A percentile compares a stretch with the other conserved stretches of the same genome.
Evolutionary conservation across 2,888 invertebrate genomes (phyloP).

Genomic region (Oligia strigilis): DNA sequence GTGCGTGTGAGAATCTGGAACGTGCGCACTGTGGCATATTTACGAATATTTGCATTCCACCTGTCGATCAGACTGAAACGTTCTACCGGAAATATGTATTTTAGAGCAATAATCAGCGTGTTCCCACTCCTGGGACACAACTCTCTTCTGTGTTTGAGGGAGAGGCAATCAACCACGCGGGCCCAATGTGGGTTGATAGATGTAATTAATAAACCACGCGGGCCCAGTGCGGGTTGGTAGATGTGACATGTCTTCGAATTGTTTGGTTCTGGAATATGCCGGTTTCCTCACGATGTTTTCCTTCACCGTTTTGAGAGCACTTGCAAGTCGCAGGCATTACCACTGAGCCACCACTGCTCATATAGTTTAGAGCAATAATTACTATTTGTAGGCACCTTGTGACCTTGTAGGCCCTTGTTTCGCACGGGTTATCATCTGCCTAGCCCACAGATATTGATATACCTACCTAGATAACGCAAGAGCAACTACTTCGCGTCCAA

Average conservation of each 20-base stretch:
- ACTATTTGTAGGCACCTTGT: not conserved
- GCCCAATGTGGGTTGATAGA: not conserved
- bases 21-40: conserved; percentile 30
- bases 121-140: not conserved
- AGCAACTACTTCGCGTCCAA: too few relatives aligned
- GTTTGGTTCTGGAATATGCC: too few relatives aligned
- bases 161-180: not conserved
- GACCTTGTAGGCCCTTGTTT: not conserved
- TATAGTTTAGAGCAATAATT: not conserved
- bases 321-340: too few relatives aligned
- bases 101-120: not conserved
- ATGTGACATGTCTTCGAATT: not conserved
- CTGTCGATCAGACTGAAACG: conserved; percentile 19
- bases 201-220: not conserved
- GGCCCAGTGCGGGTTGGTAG: not conserved
- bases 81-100: not conserved
- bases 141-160: not conserved
- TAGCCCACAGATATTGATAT: too few relatives aligned
- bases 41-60: conserved; percentile 45
- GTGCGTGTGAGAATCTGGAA: conserved; percentile 27
- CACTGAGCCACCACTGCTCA: too few relatives aligned
- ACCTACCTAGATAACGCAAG: too few relatives aligned
- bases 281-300: too few relatives aligned
- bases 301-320: too few relatives aligned
- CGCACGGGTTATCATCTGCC: not conserved